phyloP scores from a whole-genome alignment of 2,888 invertebrate genomes.

The Cremastinae sp. region DNA sequence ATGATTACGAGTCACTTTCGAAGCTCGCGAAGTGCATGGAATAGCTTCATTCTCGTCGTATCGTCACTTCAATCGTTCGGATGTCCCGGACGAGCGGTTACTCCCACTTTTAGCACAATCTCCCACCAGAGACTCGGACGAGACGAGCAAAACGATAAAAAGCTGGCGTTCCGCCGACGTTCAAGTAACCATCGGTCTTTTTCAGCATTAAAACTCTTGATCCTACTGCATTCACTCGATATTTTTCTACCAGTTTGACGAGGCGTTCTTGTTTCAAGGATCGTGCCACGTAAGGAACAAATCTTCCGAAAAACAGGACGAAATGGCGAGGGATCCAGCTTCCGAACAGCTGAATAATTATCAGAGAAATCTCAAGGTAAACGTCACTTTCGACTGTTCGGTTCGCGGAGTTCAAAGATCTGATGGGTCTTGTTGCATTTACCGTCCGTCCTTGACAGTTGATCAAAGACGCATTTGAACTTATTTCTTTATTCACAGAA shows the following conservation, averaged over 20 bases:
- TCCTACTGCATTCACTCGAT: conserved; percentile 15
- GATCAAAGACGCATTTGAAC: too few relatives aligned
- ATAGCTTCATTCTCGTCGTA: conserved; percentile 11
- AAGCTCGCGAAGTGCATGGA: conserved; percentile 13
- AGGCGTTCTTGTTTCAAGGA: conserved; percentile 11
- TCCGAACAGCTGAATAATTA: conserved; percentile 84
- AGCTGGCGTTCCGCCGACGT: conserved; percentile 59
- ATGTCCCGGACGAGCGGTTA: conserved; percentile 14
- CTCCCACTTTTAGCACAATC: conserved; percentile 52
- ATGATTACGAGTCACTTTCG: not conserved
- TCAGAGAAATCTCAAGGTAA: conserved; percentile 84
- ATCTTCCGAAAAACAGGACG: conserved; percentile 30
- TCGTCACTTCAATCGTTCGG: conserved; percentile 37
- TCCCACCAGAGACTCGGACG: conserved; percentile 60
- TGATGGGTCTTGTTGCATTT: not conserved
- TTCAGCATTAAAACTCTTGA: conserved; percentile 21
- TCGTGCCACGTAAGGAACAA: conserved; percentile 11
- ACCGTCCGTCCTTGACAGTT: not conserved
- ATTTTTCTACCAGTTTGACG: conserved; percentile 1
- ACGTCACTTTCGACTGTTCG: too few relatives aligned
- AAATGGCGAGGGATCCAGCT: conserved; percentile 83
- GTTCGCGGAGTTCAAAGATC: not conserved
- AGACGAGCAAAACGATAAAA: conserved; percentile 67
- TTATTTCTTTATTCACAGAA: too few relatives aligned
- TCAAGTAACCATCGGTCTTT: conserved; percentile 52